Evolutionary conservation across 2,797 vertebrate genomes (phyloP).

Genomic region (Anguilla marmorata): DNA sequence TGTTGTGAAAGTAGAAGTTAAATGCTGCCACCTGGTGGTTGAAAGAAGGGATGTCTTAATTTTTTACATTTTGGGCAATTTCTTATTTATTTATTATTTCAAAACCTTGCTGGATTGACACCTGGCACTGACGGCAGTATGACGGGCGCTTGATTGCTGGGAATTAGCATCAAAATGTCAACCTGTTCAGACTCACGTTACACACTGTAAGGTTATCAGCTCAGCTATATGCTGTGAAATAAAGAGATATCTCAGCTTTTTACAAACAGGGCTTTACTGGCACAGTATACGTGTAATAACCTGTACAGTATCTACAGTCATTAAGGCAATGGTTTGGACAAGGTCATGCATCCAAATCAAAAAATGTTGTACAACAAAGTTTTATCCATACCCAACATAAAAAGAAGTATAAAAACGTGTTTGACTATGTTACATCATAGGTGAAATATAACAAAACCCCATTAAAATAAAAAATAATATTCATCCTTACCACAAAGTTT

Average conservation of each 20-base stretch:
- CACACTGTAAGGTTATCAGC: background rate
- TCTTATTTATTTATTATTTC: too few relatives aligned
- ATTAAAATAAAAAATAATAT: background rate
- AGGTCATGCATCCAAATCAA: constrained; percentile 4
- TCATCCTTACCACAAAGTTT: background rate
- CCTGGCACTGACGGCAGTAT: background rate
- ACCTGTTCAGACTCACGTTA: background rate
- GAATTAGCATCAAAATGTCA: background rate
- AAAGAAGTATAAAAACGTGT: background rate
- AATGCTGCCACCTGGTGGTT: constrained; percentile 50
- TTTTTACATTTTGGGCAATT: too few relatives aligned
- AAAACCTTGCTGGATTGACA: background rate
- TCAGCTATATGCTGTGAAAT: background rate
- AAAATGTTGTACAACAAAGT: constrained; percentile 17
- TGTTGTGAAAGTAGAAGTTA: constrained; percentile 91
- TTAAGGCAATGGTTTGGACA: constrained; percentile 49
- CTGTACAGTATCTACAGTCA: constrained; percentile 73
- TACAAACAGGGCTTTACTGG: constrained; percentile 76
- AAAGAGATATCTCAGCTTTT: constrained; percentile 44
- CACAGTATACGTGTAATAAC: constrained; percentile 62
- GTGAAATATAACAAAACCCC: background rate
- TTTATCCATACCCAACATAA: background rate
- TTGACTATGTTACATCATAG: constrained; percentile 1
- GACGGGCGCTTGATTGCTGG: background rate
- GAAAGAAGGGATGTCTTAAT: background rate